Evolutionary conservation across 2,797 vertebrate species (phyloP), one percentile per base, ranked within the genome.

Genomic region (Meda fulgida): DNA sequence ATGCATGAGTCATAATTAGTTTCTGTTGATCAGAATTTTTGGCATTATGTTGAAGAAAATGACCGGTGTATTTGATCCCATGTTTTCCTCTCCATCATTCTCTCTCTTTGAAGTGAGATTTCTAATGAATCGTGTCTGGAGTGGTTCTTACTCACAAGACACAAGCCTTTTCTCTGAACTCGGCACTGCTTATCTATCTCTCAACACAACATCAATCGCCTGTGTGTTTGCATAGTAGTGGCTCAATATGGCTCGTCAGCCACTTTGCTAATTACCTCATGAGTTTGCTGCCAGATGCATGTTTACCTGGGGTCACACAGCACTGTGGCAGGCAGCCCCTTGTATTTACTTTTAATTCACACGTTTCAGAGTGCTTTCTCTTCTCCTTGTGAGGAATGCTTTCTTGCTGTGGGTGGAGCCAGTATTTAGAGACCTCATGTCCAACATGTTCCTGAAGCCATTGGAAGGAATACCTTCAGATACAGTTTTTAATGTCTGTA

Each of bases 301-400:
- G 81, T 84, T 85, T 86, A 87, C 67, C 58, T 75, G 31, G 14
- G 71, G 51, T 87, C 87, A 81, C 72, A 43, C 43, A 55, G 38
- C 76, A 34, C 46, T 71, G 84, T 65, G 63, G 80, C 43, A 31
- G 38, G 31, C 46, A 84, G 83, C 29, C 38, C 34, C 78, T 84
- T 84, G 79, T 92, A 85, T 89, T 93, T 93, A 87, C 89, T 94
- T 96, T 95, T 94, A 93, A 94, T 95, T 96, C 93, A 87, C 93
- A 94, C 88, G 72, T 89, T 87, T 90, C 89, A 87, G 87, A 87
- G 84, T 38, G 43, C 82, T 86, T 92, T 95, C 89, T 92, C 90
- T 89, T 87, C 87, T 83, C 46, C 84, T 31, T 80, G 90, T 94
- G 89, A 95, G 87, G 88, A 95, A 95, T 97, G 94, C 88, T 78